phyloP scores from a whole-genome alignment of 2,888 invertebrate genomes.

The Drosophila tanythrix region DNA sequence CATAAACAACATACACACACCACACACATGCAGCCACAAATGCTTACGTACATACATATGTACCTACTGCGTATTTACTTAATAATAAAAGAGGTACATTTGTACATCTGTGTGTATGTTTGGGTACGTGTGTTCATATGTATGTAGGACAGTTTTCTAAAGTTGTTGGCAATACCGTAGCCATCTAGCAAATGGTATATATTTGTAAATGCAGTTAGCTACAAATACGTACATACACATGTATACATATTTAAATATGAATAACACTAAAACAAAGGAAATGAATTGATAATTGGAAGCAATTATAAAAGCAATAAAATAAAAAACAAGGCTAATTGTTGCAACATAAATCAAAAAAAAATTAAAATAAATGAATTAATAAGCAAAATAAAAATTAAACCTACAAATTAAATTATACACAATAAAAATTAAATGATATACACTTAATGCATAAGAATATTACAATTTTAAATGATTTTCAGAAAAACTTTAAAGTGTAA shows the following conservation, averaged over 20 bases:
- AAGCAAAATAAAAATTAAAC: too few relatives aligned
- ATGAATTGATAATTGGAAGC: neutral
- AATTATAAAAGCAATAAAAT: neutral
- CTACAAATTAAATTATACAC: too few relatives aligned
- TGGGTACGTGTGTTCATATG: neutral
- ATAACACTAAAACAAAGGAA: neutral
- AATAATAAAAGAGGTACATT: constrained; percentile 1
- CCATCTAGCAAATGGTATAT: neutral
- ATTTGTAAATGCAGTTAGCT: neutral
- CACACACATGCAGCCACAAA: too few relatives aligned
- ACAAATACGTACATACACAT: neutral
- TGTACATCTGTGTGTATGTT: neutral
- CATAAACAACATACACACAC: neutral
- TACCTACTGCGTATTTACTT: neutral
- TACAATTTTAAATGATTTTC: neutral
- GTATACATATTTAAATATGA: neutral
- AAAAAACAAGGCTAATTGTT: neutral
- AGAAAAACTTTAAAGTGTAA: neutral
- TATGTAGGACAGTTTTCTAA: neutral
- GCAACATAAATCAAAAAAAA: neutral
- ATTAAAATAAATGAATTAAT: neutral
- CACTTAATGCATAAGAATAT: neutral
- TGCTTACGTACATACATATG: neutral
- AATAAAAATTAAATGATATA: neutral
- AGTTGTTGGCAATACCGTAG: neutral